phyloP scores from a whole-genome alignment of 2,113 vertebrate species.

The Larimichthys crocea region DNA sequence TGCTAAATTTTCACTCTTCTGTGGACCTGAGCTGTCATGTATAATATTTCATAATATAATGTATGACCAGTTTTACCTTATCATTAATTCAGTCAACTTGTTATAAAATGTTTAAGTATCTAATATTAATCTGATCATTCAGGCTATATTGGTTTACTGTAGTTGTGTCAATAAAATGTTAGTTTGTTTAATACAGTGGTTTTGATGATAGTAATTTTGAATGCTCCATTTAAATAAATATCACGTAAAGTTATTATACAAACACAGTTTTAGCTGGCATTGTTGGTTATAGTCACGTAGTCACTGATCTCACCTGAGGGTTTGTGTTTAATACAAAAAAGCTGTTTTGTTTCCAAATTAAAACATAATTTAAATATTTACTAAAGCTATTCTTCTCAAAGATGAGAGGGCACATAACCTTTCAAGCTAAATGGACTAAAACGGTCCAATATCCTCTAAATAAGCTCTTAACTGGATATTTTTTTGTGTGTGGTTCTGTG shows the following conservation, averaged over 20 bases:
- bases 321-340: not conserved
- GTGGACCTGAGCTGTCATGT: not conserved
- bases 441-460: not conserved
- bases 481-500: not conserved
- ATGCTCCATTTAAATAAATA: not conserved
- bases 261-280: not conserved
- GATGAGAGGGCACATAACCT: not conserved
- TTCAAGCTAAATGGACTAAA: not conserved
- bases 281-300: not conserved
- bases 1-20: not conserved
- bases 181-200: not conserved
- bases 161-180: not conserved
- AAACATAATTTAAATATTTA: not conserved
- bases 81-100: not conserved
- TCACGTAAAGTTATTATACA: too few species aligned
- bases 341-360: not conserved
- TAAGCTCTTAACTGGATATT: slow-evolving; percentile 4
- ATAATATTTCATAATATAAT: not conserved
- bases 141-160: not conserved
- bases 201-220: not conserved
- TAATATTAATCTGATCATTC: not conserved
- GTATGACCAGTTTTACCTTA: not conserved
- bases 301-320: not conserved
- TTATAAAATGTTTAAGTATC: not conserved
- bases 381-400: not conserved